A percentile compares a stretch with the other conserved stretches of the same genome.
These are phyloP conservation scores for Laticauda laticaudata DNA, from an alignment of 2,113 vertebrate genomes.

Conservation along the genomic window DNA sequence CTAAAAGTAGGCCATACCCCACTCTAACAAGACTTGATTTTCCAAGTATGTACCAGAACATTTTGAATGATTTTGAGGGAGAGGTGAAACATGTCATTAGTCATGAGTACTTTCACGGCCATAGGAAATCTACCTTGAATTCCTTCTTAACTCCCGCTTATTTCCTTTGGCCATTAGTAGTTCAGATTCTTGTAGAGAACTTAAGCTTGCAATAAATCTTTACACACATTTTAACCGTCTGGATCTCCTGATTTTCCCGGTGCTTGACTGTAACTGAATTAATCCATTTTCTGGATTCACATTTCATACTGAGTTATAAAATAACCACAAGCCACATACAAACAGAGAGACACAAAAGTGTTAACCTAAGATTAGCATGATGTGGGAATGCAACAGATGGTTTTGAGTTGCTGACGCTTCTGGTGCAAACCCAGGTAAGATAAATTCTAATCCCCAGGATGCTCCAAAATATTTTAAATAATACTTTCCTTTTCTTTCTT, in stretches of 20 bases:
- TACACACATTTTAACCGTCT: no score
- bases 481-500: background rate
- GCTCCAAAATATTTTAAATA: background rate
- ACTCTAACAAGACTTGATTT: background rate
- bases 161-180: no score
- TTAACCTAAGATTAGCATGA: background rate
- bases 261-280: background rate
- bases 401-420: background rate
- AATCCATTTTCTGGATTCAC: background rate
- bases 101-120: no score
- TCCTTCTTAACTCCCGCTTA: no score
- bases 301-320: background rate
- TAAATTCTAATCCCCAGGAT: background rate
- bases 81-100: no score
- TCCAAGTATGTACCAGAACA: background rate
- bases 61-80: background rate
- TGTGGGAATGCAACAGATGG: background rate
- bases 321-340: background rate
- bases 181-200: no score
- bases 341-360: background rate
- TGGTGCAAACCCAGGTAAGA: background rate
- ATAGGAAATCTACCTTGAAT: no score
- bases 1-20: background rate
- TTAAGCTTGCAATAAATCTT: no score
- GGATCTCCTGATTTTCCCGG: no score